Base-by-base conservation (phyloP, 2,888 invertebrate genomes). In the Cantharis flavilabris region DNA sequence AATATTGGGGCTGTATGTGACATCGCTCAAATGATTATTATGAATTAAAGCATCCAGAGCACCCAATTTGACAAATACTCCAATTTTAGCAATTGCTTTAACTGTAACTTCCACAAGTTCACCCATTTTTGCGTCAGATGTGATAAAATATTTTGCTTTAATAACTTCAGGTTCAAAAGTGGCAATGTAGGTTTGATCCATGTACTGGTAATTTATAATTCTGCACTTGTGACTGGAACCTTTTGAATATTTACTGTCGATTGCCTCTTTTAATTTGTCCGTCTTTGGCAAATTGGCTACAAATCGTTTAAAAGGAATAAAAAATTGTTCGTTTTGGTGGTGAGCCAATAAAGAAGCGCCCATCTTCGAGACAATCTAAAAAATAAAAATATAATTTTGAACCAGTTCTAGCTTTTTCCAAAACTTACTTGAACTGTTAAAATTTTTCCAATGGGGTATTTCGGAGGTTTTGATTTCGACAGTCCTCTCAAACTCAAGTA, bases 151-250 rank as follows among this genome's bases (percentile, higher is more conserved):
- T 80, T 89, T 90, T 84, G 93, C 91, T 28, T 89, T 86, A 1
- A 95, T 83, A 3, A 92, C 79, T 0, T 87, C 83, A 1, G 90
- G 86, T 85, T 94, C 91, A 87, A 94, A 93, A 2, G 92, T 91
- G 83, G 95, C 93, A 9, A 94, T 90, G 86, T 93, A 95, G 30
- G 91, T 84, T 79, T 90, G 90, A 84, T 94, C 94, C 67, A 93
- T 89, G 26, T 90, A 87, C 86, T 93, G 92, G 88, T 94, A 95
- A 74, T 91, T 90, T 0, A 94, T 85, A 0, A 96, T 88, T 23
- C 94, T 91, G 26, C 90, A 90, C 30, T 85, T 84, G 78, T 90
- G 89, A 23, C 77, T 84, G 2, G 88, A 81, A 86, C 91, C 91
- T 16, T 89, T 81, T 0, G 90, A 89, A 81, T 90, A 90, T 62